Evolutionary conservation across 2,797 vertebrate species (phyloP).

Genomic region (Tenualosa thibaudeaui): DNA sequence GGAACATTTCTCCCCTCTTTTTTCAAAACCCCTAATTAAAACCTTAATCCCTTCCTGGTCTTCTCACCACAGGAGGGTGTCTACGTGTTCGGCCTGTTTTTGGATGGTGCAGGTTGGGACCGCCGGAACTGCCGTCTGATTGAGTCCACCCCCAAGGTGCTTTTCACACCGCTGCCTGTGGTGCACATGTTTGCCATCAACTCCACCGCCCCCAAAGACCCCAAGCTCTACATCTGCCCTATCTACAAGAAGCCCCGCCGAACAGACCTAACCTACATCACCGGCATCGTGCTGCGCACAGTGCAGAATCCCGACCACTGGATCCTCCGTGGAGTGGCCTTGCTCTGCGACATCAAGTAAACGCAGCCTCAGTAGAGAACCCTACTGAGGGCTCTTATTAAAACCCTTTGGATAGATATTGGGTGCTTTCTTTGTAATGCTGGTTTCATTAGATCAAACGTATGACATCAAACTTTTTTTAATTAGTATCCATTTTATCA

Average conservation of each 20-base stretch:
- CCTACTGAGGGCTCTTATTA: background rate
- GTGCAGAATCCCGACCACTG: constrained; percentile 74
- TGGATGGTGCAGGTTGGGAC: constrained; percentile 85
- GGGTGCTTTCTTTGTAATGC: background rate
- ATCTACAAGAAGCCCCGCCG: constrained; percentile 82
- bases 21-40: background rate
- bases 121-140: constrained; percentile 69
- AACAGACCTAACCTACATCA: constrained; percentile 82
- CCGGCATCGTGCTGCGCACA: constrained; percentile 75
- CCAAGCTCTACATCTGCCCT: constrained; percentile 76
- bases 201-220: constrained; percentile 48
- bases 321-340: constrained; percentile 78
- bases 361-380: background rate
- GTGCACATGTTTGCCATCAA: constrained; percentile 82
- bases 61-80: constrained; percentile 68
- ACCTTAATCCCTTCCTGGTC: background rate
- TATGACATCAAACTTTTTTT: too few relatives aligned
- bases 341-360: constrained; percentile 82
- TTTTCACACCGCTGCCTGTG: constrained; percentile 81
- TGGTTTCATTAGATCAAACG: too few relatives aligned
- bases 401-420: background rate
- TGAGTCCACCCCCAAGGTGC: constrained; percentile 78
- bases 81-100: constrained; percentile 80
- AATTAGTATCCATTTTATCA: background rate
- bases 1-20: background rate